phyloP scores from a whole-genome alignment of 2,797 vertebrate species.

The Novumbra hubbsi region DNA sequence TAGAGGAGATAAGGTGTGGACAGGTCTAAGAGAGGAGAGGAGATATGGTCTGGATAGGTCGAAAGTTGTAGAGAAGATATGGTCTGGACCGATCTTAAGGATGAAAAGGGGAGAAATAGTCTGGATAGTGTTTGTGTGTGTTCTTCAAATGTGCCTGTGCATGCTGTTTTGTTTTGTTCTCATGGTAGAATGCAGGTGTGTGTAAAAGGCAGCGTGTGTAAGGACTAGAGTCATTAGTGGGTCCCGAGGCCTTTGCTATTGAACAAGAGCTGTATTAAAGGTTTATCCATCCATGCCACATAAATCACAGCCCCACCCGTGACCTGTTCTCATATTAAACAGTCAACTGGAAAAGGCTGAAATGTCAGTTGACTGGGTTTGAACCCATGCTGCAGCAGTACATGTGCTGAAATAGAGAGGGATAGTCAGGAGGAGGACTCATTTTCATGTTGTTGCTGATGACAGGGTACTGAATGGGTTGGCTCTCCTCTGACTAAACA shows the following conservation, averaged over 20 bases:
- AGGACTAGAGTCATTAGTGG: constrained; percentile 16
- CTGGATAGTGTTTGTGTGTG: neutral
- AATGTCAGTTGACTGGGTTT: too few species aligned
- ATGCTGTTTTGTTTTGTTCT: neutral
- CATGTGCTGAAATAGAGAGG: too few species aligned
- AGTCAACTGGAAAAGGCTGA: too few species aligned
- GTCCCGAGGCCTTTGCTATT: constrained; percentile 9
- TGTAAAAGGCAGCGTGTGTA: neutral
- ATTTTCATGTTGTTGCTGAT: too few species aligned
- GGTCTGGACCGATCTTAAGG: too few species aligned
- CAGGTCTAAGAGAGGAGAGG: neutral
- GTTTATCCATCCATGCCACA: constrained; percentile 31
- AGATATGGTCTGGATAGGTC: too few species aligned
- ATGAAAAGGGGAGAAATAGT: neutral
- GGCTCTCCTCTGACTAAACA: neutral
- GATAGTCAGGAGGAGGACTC: too few species aligned
- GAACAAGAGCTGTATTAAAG: constrained; percentile 18
- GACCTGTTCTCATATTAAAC: too few species aligned
- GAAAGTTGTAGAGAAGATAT: neutral
- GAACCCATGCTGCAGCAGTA: too few species aligned
- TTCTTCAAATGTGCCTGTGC: neutral
- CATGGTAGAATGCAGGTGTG: neutral
- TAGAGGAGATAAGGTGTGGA: neutral
- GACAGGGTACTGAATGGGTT: too few species aligned
- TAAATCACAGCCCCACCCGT: constrained; percentile 23